These are phyloP conservation scores for Cerastis leucographa DNA, from an alignment of 2,888 invertebrate species.

Conservation along the genomic window DNA sequence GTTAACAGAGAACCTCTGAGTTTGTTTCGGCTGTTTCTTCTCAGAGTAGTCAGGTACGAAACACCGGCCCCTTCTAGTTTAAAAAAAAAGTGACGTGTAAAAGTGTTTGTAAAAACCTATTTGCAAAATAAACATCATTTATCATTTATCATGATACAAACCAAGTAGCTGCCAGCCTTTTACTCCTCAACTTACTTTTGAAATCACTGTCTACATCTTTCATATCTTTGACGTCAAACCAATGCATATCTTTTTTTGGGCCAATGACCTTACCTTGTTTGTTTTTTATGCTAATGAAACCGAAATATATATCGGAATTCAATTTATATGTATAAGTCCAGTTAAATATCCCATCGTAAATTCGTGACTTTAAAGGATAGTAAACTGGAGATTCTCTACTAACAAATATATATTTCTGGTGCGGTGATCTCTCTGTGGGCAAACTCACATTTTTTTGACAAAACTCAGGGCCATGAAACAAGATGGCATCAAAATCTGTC, in stretches of 20 bases:
- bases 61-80: too few relatives aligned
- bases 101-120: too few relatives aligned
- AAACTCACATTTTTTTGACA: not conserved
- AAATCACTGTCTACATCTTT: constrained; percentile 67
- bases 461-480: constrained; percentile 33
- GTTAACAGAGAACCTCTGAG: too few relatives aligned
- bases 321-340: constrained; percentile 80
- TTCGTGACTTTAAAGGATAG: constrained; percentile 70
- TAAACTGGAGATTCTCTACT: constrained; percentile 75
- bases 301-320: constrained; percentile 74
- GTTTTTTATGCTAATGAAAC: constrained; percentile 73
- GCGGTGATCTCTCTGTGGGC: constrained; percentile 8
- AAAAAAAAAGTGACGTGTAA: too few relatives aligned
- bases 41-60: too few relatives aligned
- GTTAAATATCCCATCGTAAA: constrained; percentile 75
- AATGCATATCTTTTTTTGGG: constrained; percentile 73
- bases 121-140: too few relatives aligned
- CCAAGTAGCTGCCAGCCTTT: constrained; percentile 79
- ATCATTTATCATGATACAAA: too few relatives aligned
- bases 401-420: constrained; percentile 51
- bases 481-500: constrained; percentile 23
- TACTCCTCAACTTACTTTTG: constrained; percentile 68
- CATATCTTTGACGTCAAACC: constrained; percentile 73
- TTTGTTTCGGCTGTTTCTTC: too few relatives aligned
- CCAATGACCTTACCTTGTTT: constrained; percentile 70